Conservation (phyloP, 2,113 vertebrate species). For the Hassar affinis region DNA sequence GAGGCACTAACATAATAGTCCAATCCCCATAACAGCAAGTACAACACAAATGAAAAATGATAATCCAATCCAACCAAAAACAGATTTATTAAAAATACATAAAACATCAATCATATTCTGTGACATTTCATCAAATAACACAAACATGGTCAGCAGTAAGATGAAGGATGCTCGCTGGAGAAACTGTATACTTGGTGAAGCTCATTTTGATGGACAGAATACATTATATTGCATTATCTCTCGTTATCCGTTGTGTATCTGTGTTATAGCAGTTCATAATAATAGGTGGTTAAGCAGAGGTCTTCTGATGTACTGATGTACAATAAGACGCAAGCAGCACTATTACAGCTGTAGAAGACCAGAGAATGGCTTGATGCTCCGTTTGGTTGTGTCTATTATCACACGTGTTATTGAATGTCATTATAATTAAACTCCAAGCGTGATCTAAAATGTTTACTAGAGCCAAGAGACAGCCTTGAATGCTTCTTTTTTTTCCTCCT, state of each 20-base stretch:
- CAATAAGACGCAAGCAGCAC: not conserved
- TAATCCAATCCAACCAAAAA: conserved; percentile 23
- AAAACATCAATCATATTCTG: conserved; percentile 12
- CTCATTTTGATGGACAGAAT: not conserved
- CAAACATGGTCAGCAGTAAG: conserved; percentile 30
- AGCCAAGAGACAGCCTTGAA: not conserved
- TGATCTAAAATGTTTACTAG: not conserved
- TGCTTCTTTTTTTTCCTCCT: not conserved
- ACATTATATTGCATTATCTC: not conserved
- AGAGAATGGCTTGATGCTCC: too few relatives aligned
- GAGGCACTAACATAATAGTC: conserved; percentile 29
- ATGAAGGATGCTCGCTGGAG: conserved; percentile 47
- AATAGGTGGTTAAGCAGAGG: conserved; percentile 14
- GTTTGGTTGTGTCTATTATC: not conserved
- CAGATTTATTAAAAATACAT: conserved; percentile 47
- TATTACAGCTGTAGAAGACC: not conserved
- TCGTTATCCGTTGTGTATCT: conserved; percentile 5
- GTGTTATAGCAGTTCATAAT: conserved; percentile 20
- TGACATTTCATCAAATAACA: conserved; percentile 28
- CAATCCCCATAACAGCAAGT: conserved; percentile 2
- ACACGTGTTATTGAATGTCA: not conserved
- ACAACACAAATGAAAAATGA: conserved; percentile 36
- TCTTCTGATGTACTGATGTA: not conserved
- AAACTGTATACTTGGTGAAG: not conserved
- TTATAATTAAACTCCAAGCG: not conserved